Base-by-base conservation (phyloP, 2,113 vertebrate species). In the Eurystomus gularis region DNA sequence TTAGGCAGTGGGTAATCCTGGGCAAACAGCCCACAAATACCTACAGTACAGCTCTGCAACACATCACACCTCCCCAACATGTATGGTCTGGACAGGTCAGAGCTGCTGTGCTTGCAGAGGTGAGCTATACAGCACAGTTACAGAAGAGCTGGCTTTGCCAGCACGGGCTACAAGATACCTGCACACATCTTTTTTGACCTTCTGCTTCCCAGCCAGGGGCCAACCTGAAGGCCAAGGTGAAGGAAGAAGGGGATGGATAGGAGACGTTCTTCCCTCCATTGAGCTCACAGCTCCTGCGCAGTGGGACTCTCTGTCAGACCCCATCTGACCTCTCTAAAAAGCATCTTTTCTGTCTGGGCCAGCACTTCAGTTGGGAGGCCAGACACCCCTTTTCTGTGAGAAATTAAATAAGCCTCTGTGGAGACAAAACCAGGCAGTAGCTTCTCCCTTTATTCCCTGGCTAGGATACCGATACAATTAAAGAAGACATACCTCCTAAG, bases 31-130 rank as follows among this genome's bases (percentile, higher is more conserved):
- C 24, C 13, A 2, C 4, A 2, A 3, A 8, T 3, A 25, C 13
- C 12, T 31, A n/a, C 21, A 83, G 20, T 58, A 49, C 17, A 73
- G 55, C 28, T 52, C 10, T 4, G 24, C 17, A 80, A 44, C 14
- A 29, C 52, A 2, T 19, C 2, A 6, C 4, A 3, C 18, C 26
- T 37, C n/a, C 5, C 16, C 3, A 0, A 48, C 26, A 42, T 1
- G 0, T 1, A 1, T 11, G 17, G 13, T 37, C 16, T n/a, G 17
- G 51, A 52, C 28, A 60, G 46, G 23, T 65, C 44, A 25, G 69
- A 75, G 17, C 2, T 55, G 80, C 51, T 46, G 54, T 76, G 10
- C 16, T 8, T 44, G 17, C 0, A 0, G 12, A 20, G 17, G 13
- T 29, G n/a, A 64, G n/a, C n/a, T 31, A 2, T 15, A 31, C 23